Evolutionary conservation across 2,888 invertebrate species (phyloP), one percentile per base, ranked within the genome.

Genomic region (Sarcophaga caerulescens): DNA sequence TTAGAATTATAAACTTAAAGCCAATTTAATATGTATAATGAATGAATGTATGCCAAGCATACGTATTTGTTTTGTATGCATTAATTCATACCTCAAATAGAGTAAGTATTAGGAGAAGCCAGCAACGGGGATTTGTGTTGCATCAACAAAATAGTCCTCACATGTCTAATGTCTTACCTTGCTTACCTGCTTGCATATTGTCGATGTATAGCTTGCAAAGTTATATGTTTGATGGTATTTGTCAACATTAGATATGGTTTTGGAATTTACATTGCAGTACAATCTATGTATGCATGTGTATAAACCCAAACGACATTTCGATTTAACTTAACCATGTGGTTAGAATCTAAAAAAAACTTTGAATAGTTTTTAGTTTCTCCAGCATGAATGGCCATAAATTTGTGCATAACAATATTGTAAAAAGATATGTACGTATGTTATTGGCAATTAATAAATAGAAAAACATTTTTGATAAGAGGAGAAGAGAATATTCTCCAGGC

Each of bases 211-310:
- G 23, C 25, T 23, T 47, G 14, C 35, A 35, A 35, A 8, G 35
- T 35, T 35, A 35, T 35, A 35, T 35, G 35, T 35, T 35, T 35
- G 35, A 35, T 35, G 35, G 8, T 8, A 35, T 69, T 25, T 10
- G 44, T 59, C 35, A 71, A 71, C 59, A 44, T 71, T 71, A 19
- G 44, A 71, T 71, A 35, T 57, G 35, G 12, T 71, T 59, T 19
- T 19, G 59, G 19, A 71, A 71, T 59, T 60, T 71, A 71, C 59
- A 71, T 35, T 35, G 0, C 35, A 10, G 35, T 2, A 35, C 8
- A 35, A 35, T 35, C 35, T 35, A 35, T 6, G 35, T 8, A 8
- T 35, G 35, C 6, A 2, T 35, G 2, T 10, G 35, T 10, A 2
- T 35, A 35, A 35, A 35, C 10, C 35, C 35, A 35, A 35, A 10